phyloP scores from a whole-genome alignment of 2,888 invertebrate genomes.

The Platerodrilus igneus region DNA sequence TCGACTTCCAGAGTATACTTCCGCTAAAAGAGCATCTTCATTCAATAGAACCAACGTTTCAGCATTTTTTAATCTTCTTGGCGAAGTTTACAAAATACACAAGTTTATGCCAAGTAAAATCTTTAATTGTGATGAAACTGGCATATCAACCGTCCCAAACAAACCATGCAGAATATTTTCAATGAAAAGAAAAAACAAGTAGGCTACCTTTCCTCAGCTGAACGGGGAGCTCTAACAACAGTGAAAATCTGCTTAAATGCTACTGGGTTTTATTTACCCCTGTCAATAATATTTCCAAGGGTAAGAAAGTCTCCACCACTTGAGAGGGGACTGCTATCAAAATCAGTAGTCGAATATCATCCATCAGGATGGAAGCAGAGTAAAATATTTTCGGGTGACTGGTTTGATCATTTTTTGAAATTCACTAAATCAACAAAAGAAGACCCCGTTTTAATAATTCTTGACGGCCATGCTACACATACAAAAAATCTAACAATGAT shows the following conservation, averaged over 20 bases:
- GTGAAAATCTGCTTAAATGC: no score
- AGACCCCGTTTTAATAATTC: conserved; percentile 1
- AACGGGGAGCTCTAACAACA: no score
- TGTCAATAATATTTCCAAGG: neutral
- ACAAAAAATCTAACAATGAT: conserved; percentile 5
- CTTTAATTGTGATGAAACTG: conserved; percentile 3
- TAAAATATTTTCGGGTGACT: no score
- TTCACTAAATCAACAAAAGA: neutral
- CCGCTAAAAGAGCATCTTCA: no score
- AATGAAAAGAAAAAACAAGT: neutral
- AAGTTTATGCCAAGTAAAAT: neutral
- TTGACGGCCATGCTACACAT: conserved; percentile 6
- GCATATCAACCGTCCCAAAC: neutral
- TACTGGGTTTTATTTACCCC: neutral
- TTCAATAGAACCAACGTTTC: neutral
- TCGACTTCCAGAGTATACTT: neutral
- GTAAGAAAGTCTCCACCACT: neutral
- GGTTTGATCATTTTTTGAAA: conserved; percentile 1
- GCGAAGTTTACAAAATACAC: neutral
- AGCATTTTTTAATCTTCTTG: conserved; percentile 1
- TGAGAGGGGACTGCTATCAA: neutral
- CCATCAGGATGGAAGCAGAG: no score
- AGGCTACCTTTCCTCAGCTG: neutral
- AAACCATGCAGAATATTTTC: conserved; percentile 1
- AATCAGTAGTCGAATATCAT: neutral